Evolutionary conservation across 2,113 vertebrate genomes (phyloP), one percentile per base, ranked within the genome.

Genomic region (Microcebus jonahi): DNA sequence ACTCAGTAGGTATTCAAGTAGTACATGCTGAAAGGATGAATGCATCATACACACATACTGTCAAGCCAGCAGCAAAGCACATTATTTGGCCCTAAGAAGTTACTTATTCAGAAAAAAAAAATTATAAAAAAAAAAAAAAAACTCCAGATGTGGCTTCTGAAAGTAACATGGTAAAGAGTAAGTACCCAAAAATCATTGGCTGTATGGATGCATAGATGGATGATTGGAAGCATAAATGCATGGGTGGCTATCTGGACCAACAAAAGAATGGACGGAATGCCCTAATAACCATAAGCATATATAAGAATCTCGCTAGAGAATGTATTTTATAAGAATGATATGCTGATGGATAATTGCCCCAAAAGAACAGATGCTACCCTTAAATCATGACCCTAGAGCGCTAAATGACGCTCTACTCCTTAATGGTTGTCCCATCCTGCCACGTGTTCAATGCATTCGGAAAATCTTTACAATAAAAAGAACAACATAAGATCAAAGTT

Each of bases 391-490:
- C 63, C 50, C 83, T 13, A 36, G 36, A 59, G 83, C 8, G 7
- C 75, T 87, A 55, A 73, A 17, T 68, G 31, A 71, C 1, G 14
- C 21, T 36, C 34, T n/a, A 36, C 20, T 77, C 53, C 29, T 9
- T 61, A 57, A 67, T 0, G 45, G n/a, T 36, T 18, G 57, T 23
- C 42, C 63, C 45, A 77, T 61, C 15, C 42, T 71, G 3, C 14
- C 71, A 8, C 75, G 63, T 93, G 82, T 8, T 89, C 39, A 29
- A 21, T 63, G 13, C 4, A 34, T 65, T 77, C 55, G 75, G n/a
- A 67, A 92, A 93, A 87, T 42, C 2, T 87, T 85, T 86, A 14
- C 48, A 36, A 23, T 61, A 95, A 48, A 59, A 92, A 91, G 67
- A 82, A 34, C 9, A 34, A 73, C 21, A 91, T 13, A 73, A 95